Conservation (phyloP, 2,888 invertebrate genomes). For the Plebejus melissa region DNA sequence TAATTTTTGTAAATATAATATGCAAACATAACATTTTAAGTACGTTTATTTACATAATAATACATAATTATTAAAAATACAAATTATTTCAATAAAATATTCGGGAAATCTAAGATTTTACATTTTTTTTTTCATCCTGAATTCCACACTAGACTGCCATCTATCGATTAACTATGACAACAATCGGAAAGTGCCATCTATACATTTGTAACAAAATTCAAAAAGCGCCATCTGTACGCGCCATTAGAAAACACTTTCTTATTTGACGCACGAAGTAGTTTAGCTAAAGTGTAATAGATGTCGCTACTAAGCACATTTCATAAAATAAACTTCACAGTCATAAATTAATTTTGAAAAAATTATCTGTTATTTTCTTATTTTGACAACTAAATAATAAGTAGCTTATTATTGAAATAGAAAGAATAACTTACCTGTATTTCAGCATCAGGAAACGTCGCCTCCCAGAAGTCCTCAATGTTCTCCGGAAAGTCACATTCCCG, state of each 20-base stretch:
- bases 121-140: too few species aligned
- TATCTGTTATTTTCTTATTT: background rate
- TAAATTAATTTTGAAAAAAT: background rate
- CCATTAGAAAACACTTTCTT: background rate
- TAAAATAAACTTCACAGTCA: background rate
- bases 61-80: too few species aligned
- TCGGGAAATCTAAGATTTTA: too few species aligned
- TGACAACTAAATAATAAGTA: background rate
- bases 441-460: conserved; percentile 47
- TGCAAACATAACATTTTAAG: too few species aligned
- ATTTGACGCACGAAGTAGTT: conserved; percentile 4
- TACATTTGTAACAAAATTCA: background rate
- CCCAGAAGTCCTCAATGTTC: conserved; percentile 73
- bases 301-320: conserved; percentile 30
- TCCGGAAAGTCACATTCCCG: conserved; percentile 65
- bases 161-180: background rate
- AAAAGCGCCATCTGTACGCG: conserved; percentile 25
- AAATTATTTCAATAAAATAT: too few species aligned
- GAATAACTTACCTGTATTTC: conserved; percentile 53
- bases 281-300: conserved; percentile 32
- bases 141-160: background rate
- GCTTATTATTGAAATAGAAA: background rate
- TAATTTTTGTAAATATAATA: too few species aligned
- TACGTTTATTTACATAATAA: too few species aligned
- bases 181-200: background rate